Percentiles rank a stretch among this genome's conserved stretches.
Conservation (phyloP, 1,140 invertebrate genomes). For the Drosophila ironensis region DNA sequence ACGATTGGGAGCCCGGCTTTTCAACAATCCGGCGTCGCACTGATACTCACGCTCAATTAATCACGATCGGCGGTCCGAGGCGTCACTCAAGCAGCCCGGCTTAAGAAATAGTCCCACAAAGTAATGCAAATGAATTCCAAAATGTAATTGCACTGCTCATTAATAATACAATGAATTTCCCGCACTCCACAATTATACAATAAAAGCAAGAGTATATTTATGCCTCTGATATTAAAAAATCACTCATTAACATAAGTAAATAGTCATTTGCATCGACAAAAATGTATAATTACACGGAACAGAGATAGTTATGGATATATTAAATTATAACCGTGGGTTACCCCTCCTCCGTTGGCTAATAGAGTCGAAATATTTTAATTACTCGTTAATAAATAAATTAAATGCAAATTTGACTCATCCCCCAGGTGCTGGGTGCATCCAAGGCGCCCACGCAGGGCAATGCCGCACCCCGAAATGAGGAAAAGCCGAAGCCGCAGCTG, state of each 20-base stretch:
- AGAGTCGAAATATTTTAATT: too few species aligned
- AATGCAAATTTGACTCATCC: background rate
- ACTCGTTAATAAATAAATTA: background rate
- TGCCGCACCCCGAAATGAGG: conserved; percentile 1
- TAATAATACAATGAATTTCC: conserved; percentile 39
- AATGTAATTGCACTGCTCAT: conserved; percentile 29
- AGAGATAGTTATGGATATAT: background rate
- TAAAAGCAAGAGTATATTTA: conserved; percentile 14
- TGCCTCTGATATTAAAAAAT: background rate
- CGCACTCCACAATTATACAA: conserved; percentile 18
- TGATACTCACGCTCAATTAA: conserved; percentile 67
- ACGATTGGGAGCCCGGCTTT: conserved; percentile 1
- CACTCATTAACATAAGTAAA: conserved; percentile 57
- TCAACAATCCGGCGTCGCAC: conserved; percentile 12
- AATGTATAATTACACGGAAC: conserved; percentile 10
- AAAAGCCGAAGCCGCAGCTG: conserved; percentile 58
- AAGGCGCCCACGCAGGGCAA: conserved; percentile 16
- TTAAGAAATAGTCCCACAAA: conserved; percentile 18
- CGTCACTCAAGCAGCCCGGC: conserved; percentile 2
- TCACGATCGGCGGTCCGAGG: conserved; percentile 44
- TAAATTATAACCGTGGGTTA: background rate
- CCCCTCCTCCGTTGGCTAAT: too few species aligned
- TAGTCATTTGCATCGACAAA: conserved; percentile 38
- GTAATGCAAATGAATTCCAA: conserved; percentile 61
- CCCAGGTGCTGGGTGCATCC: conserved; percentile 20